Base-by-base conservation (phyloP, 2,113 vertebrate genomes). In the Electrona antarctica region DNA sequence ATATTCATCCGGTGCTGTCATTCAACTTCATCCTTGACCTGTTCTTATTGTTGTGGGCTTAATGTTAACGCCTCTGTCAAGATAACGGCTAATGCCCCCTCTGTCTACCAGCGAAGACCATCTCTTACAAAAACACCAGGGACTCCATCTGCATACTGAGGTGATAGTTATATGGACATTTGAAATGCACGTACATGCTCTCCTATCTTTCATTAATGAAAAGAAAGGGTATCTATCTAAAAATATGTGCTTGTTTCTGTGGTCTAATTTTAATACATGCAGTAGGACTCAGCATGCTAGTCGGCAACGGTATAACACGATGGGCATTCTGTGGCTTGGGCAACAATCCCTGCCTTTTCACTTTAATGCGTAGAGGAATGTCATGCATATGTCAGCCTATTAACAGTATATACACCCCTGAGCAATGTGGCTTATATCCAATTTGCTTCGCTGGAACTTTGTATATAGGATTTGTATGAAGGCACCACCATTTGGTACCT, bases 11-110 rank as follows among this genome's bases (percentile, higher is more conserved):
- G n/a, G 78, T 88, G 86, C 90, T 92, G 86, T 91, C 90, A 89
- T 88, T 94, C 92, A 92, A 89, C 85, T 88, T 89, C 89, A 90
- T 89, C 88, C 87, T 89, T 91, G 90, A 92, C 86, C 88, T 56
- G 66, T 83, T 58, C 74, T 87, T 87, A 87, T 88, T 90, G 88
- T 83, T 86, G 82, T 68, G 72, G 88, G 77, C 83, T 91, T 91
- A 91, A 90, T 87, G 79, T 82, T 61, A 58, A 81, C 58, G 80
- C 85, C 85, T 79, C 64, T 51, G 12, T 83, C 67, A 64, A 84
- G 89, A 93, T 92, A 93, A 87, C 71, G 5, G 69, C 80, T 87
- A 88, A 88, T 87, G 79, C 79, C 77, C 71, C 51, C 47, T 33
- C 78, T 78, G 85, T 90, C 86, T 77, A 71, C 73, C 54, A 70